These are phyloP conservation scores for Manis pentadactyla DNA, from an alignment of 2,797 vertebrate species.

Conservation along the genomic window DNA sequence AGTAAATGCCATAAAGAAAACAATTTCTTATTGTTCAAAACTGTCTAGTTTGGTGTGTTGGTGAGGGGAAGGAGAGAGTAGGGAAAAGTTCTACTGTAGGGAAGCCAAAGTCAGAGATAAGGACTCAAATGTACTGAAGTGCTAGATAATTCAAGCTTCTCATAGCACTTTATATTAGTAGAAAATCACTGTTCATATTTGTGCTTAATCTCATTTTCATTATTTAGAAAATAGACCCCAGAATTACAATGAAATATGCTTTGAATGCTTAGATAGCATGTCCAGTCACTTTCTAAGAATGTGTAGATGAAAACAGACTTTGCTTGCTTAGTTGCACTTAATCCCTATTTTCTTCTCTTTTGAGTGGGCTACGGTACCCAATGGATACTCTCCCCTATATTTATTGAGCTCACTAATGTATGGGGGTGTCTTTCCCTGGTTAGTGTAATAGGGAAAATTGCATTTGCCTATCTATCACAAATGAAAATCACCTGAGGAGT, in stretches of 20 bases:
- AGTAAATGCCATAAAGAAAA: constrained; percentile 39
- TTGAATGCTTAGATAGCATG: constrained; percentile 29
- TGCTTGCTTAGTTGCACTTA: constrained; percentile 42
- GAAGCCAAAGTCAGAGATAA: background rate
- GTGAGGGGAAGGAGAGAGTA: background rate
- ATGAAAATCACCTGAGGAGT: constrained; percentile 73
- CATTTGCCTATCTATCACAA: constrained; percentile 79
- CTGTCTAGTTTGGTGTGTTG: background rate
- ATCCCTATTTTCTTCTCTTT: background rate
- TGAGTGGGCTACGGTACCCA: constrained; percentile 9
- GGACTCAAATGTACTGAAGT: background rate
- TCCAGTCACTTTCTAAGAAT: constrained; percentile 19
- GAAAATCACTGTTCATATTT: background rate
- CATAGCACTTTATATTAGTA: background rate
- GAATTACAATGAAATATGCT: background rate
- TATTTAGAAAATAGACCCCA: background rate
- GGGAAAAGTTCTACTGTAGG: background rate
- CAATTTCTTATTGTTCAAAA: constrained; percentile 19
- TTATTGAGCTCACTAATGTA: constrained; percentile 44
- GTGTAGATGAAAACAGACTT: background rate
- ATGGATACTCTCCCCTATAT: constrained; percentile 24
- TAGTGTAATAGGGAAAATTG: constrained; percentile 70
- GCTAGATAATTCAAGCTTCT: background rate
- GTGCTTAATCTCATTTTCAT: background rate
- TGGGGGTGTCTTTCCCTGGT: constrained; percentile 59